Conservation (phyloP, 1,140 invertebrate genomes). For the Plectus sambesii region DNA sequence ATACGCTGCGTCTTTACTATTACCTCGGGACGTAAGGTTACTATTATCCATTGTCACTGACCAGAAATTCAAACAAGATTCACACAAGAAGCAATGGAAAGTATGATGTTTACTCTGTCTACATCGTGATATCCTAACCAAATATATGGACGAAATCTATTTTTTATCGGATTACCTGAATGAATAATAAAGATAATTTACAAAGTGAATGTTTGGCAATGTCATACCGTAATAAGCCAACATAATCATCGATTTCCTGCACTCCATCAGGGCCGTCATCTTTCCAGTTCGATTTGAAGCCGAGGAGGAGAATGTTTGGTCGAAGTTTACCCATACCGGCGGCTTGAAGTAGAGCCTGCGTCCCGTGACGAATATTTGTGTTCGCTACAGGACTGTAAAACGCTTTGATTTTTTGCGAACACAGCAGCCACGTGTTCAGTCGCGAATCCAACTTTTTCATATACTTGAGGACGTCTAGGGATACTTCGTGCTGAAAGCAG, state of each 20-base stretch:
- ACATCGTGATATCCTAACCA: too few species aligned
- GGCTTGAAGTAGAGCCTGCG: constrained; percentile 46
- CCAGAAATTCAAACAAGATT: too few species aligned
- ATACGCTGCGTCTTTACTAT: too few species aligned
- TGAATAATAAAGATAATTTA: too few species aligned
- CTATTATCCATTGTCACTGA: too few species aligned
- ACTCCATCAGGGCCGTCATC: constrained; percentile 60
- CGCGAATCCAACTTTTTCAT: constrained; percentile 9
- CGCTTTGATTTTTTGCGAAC: constrained; percentile 65
- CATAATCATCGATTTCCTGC: constrained; percentile 58
- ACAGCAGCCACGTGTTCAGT: constrained; percentile 61
- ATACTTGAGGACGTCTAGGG: constrained; percentile 28
- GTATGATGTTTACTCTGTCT: too few species aligned
- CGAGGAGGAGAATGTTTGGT: constrained; percentile 83
- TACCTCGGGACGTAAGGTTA: too few species aligned
- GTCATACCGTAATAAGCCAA: constrained; percentile 78
- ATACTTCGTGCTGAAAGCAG: constrained; percentile 41
- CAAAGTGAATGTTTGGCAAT: constrained; percentile 3
- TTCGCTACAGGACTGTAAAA: constrained; percentile 56
- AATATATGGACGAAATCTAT: constrained; percentile 1
- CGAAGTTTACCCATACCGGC: constrained; percentile 74
- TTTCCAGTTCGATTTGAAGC: constrained; percentile 78
- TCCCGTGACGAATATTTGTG: constrained; percentile 41
- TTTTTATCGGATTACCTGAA: too few species aligned
- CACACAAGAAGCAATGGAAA: too few species aligned